A percentile compares a stretch with the other conserved stretches of the same genome.
Conservation (phyloP, 1,140 invertebrate species). For the Mesaphorura yosii region DNA sequence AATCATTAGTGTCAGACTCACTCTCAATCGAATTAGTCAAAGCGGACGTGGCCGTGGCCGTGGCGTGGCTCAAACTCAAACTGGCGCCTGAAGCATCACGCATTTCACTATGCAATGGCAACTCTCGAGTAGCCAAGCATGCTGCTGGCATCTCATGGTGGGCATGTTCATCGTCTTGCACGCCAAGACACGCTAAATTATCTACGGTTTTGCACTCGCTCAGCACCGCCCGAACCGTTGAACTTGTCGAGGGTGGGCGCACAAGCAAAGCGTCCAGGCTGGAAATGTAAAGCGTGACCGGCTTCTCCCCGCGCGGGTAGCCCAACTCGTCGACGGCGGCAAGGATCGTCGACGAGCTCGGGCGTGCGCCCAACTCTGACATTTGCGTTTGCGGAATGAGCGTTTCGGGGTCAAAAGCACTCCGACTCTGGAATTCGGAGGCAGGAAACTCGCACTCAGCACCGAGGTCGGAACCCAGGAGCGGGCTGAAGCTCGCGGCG, state of each 20-base stretch:
- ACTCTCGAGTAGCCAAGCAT: too few relatives aligned
- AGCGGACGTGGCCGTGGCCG: too few relatives aligned
- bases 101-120: too few relatives aligned
- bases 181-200: too few relatives aligned
- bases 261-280: slow-evolving; percentile 31
- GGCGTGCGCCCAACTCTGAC: neutral
- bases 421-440: too few relatives aligned
- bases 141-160: neutral
- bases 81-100: too few relatives aligned
- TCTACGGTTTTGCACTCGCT: neutral
- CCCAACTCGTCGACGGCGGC: slow-evolving; percentile 19
- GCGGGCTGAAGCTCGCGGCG: too few relatives aligned
- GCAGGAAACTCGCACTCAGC: too few relatives aligned
- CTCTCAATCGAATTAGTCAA: too few relatives aligned
- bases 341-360: neutral
- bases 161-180: neutral
- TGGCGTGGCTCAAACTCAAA: too few relatives aligned
- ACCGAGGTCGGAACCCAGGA: too few relatives aligned
- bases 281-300: slow-evolving; percentile 27
- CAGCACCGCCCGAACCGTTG: neutral
- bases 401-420: slow-evolving; percentile 1
- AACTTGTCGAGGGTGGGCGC: slow-evolving; percentile 12
- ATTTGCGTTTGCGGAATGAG: neutral
- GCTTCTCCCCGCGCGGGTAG: slow-evolving; percentile 13
- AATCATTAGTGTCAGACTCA: too few relatives aligned